These are phyloP conservation scores for Esox masquinongy DNA, from an alignment of 2,797 vertebrate species.

Conservation along the genomic window DNA sequence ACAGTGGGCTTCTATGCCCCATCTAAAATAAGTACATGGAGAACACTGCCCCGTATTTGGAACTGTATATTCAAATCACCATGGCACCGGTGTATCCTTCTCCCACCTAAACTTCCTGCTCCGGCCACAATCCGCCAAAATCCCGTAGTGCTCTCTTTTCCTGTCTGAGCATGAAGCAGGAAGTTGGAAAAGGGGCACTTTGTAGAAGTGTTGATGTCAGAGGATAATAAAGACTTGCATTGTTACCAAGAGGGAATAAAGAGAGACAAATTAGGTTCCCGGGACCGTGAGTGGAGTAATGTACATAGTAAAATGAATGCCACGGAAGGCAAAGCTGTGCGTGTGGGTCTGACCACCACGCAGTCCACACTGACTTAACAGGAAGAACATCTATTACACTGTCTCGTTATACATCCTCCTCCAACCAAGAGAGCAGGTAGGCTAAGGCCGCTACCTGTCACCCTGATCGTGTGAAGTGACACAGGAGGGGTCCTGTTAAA, in stretches of 20 bases:
- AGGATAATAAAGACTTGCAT: conserved; percentile 57
- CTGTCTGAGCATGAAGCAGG: conserved; percentile 61
- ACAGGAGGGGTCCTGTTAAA: no score
- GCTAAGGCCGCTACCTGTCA: no score
- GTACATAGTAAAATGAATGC: not conserved
- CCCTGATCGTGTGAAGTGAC: no score
- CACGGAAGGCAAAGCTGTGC: not conserved
- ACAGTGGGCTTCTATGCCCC: not conserved
- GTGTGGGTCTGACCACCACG: no score
- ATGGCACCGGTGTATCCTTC: conserved; percentile 70
- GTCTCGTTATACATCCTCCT: no score
- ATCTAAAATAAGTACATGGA: not conserved
- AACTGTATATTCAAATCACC: conserved; percentile 5
- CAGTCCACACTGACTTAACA: not conserved
- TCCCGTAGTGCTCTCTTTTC: conserved; percentile 55
- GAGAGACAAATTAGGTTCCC: not conserved
- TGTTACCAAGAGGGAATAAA: conserved; percentile 45
- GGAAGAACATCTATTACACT: not conserved
- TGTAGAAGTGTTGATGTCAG: conserved; percentile 58
- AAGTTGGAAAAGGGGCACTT: conserved; percentile 44
- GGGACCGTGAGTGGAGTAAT: not conserved
- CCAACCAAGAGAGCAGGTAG: no score
- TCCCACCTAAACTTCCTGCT: conserved; percentile 47
- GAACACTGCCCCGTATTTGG: not conserved
- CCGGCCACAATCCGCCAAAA: conserved; percentile 38